Percentiles rank a stretch among this genome's conserved stretches.
Evolutionary conservation across 1,140 invertebrate genomes (phyloP).

Genomic region (Drosophila orosa): DNA sequence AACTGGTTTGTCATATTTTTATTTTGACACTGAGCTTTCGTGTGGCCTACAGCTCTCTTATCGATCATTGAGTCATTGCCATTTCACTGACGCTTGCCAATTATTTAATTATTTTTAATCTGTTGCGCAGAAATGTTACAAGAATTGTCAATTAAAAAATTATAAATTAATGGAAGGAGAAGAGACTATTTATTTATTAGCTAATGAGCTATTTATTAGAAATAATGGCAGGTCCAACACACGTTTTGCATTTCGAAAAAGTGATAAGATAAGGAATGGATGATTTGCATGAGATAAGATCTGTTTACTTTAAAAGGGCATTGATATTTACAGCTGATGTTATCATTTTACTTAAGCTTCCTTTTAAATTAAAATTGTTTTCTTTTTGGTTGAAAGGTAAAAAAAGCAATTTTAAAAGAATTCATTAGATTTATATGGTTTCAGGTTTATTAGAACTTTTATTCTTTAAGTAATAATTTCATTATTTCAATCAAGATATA

Average conservation of each 20-base stretch:
- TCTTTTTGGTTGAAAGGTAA: too few relatives aligned
- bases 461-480: background rate
- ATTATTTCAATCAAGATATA: background rate
- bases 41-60: conserved; percentile 41
- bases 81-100: conserved; percentile 11
- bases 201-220: background rate
- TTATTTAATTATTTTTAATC: conserved; percentile 1
- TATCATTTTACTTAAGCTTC: too few relatives aligned
- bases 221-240: background rate
- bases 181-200: background rate
- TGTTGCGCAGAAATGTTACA: background rate
- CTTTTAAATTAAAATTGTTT: accelerated
- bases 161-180: background rate
- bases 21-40: conserved; percentile 23
- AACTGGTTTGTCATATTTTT: conserved; percentile 38
- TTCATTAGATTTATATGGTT: background rate
- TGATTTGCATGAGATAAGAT: conserved; percentile 2
- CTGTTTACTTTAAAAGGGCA: background rate
- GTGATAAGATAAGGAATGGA: conserved; percentile 15
- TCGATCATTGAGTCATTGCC: conserved; percentile 62
- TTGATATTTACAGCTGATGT: background rate
- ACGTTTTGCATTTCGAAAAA: conserved; percentile 2
- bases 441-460: background rate
- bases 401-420: background rate
- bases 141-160: conserved; percentile 7